A percentile compares a stretch with the other conserved stretches of the same genome.
Evolutionary conservation across 2,113 vertebrate species (phyloP).

Genomic region (Columba livia): DNA sequence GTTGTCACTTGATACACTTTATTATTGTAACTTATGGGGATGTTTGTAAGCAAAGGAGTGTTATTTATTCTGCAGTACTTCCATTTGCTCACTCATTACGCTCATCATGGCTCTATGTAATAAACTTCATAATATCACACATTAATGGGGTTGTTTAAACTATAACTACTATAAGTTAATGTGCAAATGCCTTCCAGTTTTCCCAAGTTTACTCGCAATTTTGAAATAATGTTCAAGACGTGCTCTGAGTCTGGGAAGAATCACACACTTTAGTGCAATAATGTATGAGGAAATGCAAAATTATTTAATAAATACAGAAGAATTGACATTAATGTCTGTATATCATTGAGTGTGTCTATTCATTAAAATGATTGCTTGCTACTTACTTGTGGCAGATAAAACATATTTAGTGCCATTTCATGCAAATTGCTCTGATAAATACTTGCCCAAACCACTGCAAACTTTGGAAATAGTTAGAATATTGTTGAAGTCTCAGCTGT

Average conservation of each 20-base stretch:
- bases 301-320: slow-evolving; percentile 62
- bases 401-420: slow-evolving; percentile 33
- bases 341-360: slow-evolving; percentile 12
- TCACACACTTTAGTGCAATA: slow-evolving; percentile 51
- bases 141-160: slow-evolving; percentile 69
- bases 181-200: slow-evolving; percentile 46
- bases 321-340: slow-evolving; percentile 21
- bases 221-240: slow-evolving; percentile 6
- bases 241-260: slow-evolving; percentile 14
- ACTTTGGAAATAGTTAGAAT: slow-evolving; percentile 24
- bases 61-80: slow-evolving; percentile 55
- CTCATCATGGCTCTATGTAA: slow-evolving; percentile 49
- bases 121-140: slow-evolving; percentile 48
- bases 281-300: slow-evolving; percentile 23
- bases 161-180: slow-evolving; percentile 42
- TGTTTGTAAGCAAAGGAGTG: slow-evolving; percentile 62
- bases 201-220: slow-evolving; percentile 40
- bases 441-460: slow-evolving; percentile 6
- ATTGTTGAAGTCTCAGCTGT: neutral
- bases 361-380: slow-evolving; percentile 62
- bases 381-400: slow-evolving; percentile 32
- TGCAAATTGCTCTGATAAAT: slow-evolving; percentile 60
- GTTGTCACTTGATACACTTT: slow-evolving; percentile 53
- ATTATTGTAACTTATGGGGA: slow-evolving; percentile 64
- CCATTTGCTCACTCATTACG: slow-evolving; percentile 44